Conservation (phyloP, 2,888 invertebrate species). For the Anorthoa munda region DNA sequence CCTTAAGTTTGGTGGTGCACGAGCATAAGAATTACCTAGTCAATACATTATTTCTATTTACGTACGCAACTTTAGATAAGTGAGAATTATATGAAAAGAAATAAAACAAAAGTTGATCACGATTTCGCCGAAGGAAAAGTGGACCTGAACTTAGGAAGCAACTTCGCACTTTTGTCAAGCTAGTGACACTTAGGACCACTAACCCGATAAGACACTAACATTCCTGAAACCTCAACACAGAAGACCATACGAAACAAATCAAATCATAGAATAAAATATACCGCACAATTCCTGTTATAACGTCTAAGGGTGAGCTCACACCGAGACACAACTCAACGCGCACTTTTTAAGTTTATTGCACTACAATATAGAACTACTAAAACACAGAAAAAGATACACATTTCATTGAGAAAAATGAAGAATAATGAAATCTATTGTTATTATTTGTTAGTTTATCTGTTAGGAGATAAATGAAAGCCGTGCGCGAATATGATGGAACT, state of each 20-base stretch:
- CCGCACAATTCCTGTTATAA: conserved; percentile 50
- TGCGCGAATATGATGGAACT: too few relatives aligned
- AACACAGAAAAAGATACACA: too few relatives aligned
- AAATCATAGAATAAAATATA: conserved; percentile 52
- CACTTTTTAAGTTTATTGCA: neutral
- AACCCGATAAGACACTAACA: neutral
- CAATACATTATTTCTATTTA: too few relatives aligned
- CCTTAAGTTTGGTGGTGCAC: too few relatives aligned
- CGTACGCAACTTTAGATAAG: too few relatives aligned
- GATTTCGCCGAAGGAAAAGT: neutral
- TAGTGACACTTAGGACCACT: neutral
- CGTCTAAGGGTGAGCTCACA: conserved; percentile 17
- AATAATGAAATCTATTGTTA: too few relatives aligned
- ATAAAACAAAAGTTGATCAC: too few relatives aligned
- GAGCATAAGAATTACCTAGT: too few relatives aligned
- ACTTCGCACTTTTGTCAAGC: neutral
- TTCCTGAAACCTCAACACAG: conserved; percentile 10
- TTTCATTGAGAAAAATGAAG: too few relatives aligned
- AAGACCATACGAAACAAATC: conserved; percentile 36
- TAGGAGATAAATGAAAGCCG: too few relatives aligned
- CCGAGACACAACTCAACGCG: neutral
- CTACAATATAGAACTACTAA: neutral
- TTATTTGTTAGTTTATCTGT: too few relatives aligned
- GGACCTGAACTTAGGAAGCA: neutral
- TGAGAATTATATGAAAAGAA: too few relatives aligned